Percentiles rank a stretch among this genome's conserved stretches.
Conservation (phyloP, 2,888 invertebrate species). For the Nomada fabriciana region DNA sequence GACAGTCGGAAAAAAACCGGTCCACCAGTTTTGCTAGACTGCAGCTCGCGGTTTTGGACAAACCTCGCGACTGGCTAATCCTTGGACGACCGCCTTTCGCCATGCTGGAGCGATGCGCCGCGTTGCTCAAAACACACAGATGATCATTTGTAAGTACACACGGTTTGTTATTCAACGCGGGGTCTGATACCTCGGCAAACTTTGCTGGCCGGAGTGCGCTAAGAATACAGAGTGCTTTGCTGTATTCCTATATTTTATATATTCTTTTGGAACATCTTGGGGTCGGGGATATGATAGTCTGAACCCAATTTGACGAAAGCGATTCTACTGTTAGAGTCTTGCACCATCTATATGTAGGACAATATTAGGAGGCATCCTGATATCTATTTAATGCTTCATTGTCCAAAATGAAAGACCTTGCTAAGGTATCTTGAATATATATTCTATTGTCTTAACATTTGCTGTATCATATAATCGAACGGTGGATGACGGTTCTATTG, state of each 20-base stretch:
- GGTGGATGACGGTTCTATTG: no score
- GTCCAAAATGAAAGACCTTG: no score
- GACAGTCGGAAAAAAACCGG: slow-evolving; percentile 13
- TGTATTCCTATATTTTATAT: neutral
- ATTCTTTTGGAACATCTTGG: no score
- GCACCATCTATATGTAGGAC: no score
- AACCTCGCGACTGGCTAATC: slow-evolving; percentile 16
- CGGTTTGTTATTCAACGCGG: slow-evolving; percentile 18
- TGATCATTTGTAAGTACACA: neutral
- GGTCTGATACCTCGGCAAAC: neutral
- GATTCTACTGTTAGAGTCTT: no score
- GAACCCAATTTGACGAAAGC: no score
- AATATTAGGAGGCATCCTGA: no score
- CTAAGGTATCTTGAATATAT: no score
- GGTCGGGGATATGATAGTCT: no score
- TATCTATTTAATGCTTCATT: no score
- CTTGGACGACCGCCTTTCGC: slow-evolving; percentile 8
- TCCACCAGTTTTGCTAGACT: slow-evolving; percentile 30
- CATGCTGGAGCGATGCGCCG: neutral
- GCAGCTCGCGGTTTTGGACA: slow-evolving; percentile 17
- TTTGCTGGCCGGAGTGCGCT: neutral
- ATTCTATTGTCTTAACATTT: no score
- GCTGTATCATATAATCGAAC: no score
- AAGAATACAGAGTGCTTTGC: slow-evolving; percentile 2
- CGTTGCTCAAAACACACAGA: slow-evolving; percentile 2